Evolutionary conservation across 2,113 vertebrate species (phyloP).

Genomic region (Epinephelus cyanopodus): DNA sequence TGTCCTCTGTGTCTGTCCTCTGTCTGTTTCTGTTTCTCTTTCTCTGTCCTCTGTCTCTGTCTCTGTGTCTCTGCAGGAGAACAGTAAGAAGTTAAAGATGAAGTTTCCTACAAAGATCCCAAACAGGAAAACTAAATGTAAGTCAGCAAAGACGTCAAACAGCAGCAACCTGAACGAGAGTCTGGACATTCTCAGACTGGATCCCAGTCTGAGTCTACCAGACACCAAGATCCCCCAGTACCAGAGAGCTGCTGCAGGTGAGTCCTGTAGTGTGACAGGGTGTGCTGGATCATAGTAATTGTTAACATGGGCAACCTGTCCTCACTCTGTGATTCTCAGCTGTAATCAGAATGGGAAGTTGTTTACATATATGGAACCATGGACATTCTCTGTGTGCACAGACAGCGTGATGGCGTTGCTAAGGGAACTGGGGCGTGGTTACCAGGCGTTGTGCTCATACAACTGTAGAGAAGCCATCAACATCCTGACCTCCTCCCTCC

Average conservation of each 20-base stretch:
- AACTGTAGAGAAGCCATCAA: conserved; percentile 97
- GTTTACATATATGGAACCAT: no score
- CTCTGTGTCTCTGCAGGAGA: conserved; percentile 86
- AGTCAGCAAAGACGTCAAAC: conserved; percentile 94
- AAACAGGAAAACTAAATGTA: conserved; percentile 98
- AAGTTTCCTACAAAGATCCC: conserved; percentile 99
- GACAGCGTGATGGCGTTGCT: conserved; percentile 97
- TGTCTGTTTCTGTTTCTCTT: no score
- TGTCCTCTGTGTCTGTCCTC: no score
- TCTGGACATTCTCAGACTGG: conserved; percentile 96
- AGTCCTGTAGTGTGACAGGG: no score
- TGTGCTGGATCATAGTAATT: no score
- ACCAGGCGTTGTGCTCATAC: conserved; percentile 96
- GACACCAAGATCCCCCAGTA: conserved; percentile 94
- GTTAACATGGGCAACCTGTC: no score
- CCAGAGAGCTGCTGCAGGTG: conserved; percentile 97
- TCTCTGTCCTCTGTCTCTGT: no score
- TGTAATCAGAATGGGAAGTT: not conserved
- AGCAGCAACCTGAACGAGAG: conserved; percentile 95
- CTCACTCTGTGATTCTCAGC: no score
- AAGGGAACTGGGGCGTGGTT: conserved; percentile 96
- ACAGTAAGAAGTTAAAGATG: conserved; percentile 99
- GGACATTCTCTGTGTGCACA: conserved; percentile 62
- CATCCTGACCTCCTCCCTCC: conserved; percentile 95
- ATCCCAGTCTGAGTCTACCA: conserved; percentile 86